phyloP scores from a whole-genome alignment of 2,888 invertebrate genomes.

The Drosophila acutilabella region DNA sequence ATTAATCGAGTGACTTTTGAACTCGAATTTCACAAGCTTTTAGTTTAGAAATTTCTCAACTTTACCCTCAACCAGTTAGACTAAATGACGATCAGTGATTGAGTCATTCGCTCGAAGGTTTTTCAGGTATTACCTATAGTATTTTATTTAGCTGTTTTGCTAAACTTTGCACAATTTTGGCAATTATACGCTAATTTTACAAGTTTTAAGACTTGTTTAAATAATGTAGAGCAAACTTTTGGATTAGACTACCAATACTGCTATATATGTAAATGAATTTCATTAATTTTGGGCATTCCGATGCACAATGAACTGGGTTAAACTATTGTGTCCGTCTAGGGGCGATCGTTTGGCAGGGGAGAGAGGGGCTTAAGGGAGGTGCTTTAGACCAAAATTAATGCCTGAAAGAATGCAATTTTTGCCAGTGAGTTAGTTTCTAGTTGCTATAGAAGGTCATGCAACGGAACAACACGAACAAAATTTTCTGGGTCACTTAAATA shows the following conservation, averaged over 20 bases:
- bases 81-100: not conserved
- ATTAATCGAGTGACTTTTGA: no score
- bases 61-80: not conserved
- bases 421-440: conserved; percentile 7
- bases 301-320: conserved; percentile 28
- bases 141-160: no score
- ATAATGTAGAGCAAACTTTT: no score
- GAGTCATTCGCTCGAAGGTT: no score
- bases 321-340: not conserved
- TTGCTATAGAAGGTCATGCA: conserved; percentile 39
- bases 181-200: not conserved
- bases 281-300: conserved; percentile 28
- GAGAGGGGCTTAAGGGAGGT: not conserved
- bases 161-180: no score
- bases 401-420: conserved; percentile 73
- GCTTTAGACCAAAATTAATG: conserved; percentile 33
- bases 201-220: no score
- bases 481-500: conserved; percentile 39
- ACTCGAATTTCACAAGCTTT: no score
- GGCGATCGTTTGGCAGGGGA: not conserved
- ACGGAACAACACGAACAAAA: conserved; percentile 43
- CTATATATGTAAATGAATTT: conserved; percentile 2
- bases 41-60: no score
- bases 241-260: not conserved
- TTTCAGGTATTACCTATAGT: no score